phyloP scores from a whole-genome alignment of 2,113 vertebrate genomes.

The Athene noctua region DNA sequence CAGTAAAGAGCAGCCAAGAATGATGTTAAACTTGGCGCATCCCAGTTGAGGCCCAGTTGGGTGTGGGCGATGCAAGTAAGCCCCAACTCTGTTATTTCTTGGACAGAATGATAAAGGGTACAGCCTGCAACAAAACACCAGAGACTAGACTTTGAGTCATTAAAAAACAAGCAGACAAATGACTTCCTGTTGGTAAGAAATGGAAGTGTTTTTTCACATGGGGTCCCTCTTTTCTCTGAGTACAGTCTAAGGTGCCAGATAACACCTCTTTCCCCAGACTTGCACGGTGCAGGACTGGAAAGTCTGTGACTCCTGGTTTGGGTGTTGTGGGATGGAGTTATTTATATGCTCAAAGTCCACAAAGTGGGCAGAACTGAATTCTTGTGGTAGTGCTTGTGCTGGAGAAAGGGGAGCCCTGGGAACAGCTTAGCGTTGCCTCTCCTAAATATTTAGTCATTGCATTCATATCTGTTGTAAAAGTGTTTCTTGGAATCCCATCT shows the following conservation, averaged over 20 bases:
- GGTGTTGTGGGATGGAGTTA: not conserved
- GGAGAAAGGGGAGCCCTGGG: not conserved
- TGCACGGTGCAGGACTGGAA: not conserved
- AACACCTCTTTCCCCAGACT: not conserved
- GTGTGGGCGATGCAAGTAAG: not conserved
- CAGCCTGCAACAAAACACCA: not conserved
- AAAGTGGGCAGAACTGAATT: not conserved
- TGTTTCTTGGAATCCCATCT: not conserved
- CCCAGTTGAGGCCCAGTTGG: not conserved
- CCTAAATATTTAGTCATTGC: not conserved
- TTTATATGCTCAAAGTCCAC: rapidly evolving
- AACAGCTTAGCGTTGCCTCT: not conserved
- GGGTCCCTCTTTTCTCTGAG: not conserved
- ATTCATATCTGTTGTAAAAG: not conserved
- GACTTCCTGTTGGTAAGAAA: not conserved
- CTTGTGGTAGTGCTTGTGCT: not conserved
- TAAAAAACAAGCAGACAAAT: not conserved
- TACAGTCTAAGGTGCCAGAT: not conserved
- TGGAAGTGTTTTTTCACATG: not conserved
- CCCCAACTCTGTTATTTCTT: not conserved
- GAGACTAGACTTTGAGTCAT: not conserved
- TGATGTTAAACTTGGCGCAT: constrained; percentile 21
- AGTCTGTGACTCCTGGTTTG: not conserved
- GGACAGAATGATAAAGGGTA: not conserved
- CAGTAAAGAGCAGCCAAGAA: not conserved